Evolutionary conservation across 2,113 vertebrate genomes (phyloP).

Genomic region (Hiodon tergisus): DNA sequence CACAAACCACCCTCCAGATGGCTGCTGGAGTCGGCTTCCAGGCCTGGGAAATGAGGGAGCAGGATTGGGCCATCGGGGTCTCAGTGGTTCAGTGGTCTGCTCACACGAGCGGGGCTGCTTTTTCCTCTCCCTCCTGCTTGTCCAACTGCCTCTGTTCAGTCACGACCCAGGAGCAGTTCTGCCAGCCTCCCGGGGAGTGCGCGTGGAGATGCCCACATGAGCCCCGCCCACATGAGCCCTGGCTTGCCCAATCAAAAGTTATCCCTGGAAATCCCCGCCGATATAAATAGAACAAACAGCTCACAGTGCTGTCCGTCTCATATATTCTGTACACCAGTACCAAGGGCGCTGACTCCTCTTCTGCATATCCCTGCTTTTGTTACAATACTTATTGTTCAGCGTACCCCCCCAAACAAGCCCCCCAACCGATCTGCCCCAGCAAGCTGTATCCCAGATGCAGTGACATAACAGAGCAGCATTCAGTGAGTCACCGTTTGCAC

Average conservation of each 20-base stretch:
- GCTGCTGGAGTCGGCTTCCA: neutral
- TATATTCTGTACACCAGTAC: too few relatives aligned
- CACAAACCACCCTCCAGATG: neutral
- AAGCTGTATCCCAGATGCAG: too few relatives aligned
- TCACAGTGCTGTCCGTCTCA: too few relatives aligned
- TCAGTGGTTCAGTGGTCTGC: conserved; percentile 6
- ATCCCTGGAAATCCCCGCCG: neutral
- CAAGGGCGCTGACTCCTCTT: too few relatives aligned
- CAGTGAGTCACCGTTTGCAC: too few relatives aligned
- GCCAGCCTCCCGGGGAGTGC: neutral
- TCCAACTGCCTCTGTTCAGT: neutral
- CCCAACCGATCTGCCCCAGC: too few relatives aligned
- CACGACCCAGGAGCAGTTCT: neutral
- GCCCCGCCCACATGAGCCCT: neutral
- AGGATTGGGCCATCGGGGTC: neutral
- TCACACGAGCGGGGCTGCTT: neutral
- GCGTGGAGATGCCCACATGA: neutral
- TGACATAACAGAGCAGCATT: too few relatives aligned
- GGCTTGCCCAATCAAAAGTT: neutral
- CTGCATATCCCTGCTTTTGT: too few relatives aligned
- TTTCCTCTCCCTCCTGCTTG: neutral
- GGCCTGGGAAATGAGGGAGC: neutral
- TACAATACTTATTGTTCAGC: too few relatives aligned
- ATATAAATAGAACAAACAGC: neutral
- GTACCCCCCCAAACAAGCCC: too few relatives aligned